Conservation (phyloP, 1,140 invertebrate genomes). For the Chrysopa pallens region DNA sequence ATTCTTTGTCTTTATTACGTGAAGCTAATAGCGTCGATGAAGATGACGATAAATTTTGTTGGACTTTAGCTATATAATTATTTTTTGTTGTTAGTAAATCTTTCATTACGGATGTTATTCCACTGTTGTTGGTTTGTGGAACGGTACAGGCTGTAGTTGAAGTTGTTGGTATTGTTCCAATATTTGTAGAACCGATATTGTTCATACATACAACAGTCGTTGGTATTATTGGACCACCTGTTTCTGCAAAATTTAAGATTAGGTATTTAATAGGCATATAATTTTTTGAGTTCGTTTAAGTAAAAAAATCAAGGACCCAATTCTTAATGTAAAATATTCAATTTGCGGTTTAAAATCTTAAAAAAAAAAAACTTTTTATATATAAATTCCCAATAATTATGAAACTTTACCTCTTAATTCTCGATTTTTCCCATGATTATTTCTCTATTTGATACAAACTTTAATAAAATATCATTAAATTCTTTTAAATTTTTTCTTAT, state of each 20-base stretch:
- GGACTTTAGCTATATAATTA: not conserved
- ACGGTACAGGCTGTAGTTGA: constrained; percentile 14
- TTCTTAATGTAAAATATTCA: no score
- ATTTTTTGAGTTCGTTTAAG: not conserved
- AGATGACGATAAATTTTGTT: not conserved
- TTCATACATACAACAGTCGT: not conserved
- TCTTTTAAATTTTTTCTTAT: no score
- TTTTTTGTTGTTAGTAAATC: not conserved
- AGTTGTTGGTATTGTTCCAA: constrained; percentile 31
- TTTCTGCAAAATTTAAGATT: not conserved
- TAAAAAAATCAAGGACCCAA: no score
- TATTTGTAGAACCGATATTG: constrained; percentile 39
- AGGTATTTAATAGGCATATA: not conserved
- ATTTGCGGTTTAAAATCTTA: no score
- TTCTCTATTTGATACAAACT: no score
- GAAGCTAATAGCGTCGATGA: not conserved
- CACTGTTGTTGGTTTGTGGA: constrained; percentile 17
- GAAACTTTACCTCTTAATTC: no score
- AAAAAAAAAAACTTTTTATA: no score
- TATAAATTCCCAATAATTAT: no score
- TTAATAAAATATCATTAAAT: no score
- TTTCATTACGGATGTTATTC: constrained; percentile 14
- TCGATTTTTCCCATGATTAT: no score
- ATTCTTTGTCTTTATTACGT: no score
- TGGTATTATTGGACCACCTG: not conserved